phyloP scores from a whole-genome alignment of 2,113 vertebrate species.

The Oenanthe oenanthe region DNA sequence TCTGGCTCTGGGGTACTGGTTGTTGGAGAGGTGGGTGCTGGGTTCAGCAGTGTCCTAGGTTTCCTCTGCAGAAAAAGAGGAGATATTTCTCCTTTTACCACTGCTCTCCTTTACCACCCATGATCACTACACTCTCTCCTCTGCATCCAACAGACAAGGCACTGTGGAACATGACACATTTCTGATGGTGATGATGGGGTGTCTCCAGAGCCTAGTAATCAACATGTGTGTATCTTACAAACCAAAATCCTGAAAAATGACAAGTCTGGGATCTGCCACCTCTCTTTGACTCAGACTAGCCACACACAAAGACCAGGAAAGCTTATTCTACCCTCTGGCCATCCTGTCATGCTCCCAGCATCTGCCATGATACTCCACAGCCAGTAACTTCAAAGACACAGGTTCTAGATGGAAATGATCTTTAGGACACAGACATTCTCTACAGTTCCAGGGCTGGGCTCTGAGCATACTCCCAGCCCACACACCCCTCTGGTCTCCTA shows the following conservation, averaged over 20 bases:
- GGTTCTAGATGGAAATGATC: slow-evolving; percentile 28
- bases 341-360: slow-evolving; percentile 8
- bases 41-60: slow-evolving; percentile 89
- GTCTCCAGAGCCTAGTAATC: slow-evolving; percentile 2
- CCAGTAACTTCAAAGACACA: not conserved
- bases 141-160: slow-evolving; percentile 56
- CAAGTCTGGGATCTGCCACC: slow-evolving; percentile 24
- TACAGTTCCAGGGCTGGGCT: slow-evolving; percentile 24
- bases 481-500: not conserved
- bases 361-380: slow-evolving; percentile 11
- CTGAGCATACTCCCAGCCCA: slow-evolving; percentile 34
- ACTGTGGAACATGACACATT: slow-evolving; percentile 41
- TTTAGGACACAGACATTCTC: slow-evolving; percentile 41
- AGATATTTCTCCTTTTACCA: slow-evolving; percentile 70
- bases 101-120: slow-evolving; percentile 22
- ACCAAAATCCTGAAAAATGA: not conserved
- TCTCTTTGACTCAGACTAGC: not conserved
- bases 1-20: slow-evolving; percentile 98
- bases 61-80: slow-evolving; percentile 88
- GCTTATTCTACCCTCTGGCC: not conserved
- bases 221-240: not conserved
- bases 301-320: not conserved
- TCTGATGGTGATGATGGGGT: slow-evolving; percentile 52
- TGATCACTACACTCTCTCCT: slow-evolving; percentile 41
- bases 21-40: slow-evolving; percentile 93